Conservation (phyloP, 2,113 vertebrate genomes). For the Pseudonaja textilis region DNA sequence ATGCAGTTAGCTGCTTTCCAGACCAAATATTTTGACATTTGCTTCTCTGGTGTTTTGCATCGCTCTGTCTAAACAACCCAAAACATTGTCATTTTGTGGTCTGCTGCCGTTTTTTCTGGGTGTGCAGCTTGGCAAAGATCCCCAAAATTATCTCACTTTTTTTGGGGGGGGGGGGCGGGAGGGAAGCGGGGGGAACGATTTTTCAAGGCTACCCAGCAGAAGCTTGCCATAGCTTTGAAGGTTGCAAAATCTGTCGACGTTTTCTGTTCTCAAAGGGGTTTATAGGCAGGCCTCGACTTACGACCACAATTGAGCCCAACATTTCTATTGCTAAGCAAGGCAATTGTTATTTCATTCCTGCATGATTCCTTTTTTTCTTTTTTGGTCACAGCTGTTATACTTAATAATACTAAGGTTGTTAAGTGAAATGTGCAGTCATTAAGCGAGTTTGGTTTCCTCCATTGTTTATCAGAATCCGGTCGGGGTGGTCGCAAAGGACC, state of each 20-base stretch:
- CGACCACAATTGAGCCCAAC: neutral
- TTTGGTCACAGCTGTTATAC: neutral
- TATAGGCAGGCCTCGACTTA: too few species aligned
- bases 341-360: neutral
- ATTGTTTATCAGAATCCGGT: too few species aligned
- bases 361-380: neutral
- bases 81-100: neutral
- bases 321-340: neutral
- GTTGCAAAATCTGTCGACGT: neutral
- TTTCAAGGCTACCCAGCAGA: neutral
- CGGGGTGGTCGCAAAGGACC: too few species aligned
- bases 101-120: neutral
- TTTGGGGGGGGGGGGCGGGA: rapidly evolving
- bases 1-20: neutral
- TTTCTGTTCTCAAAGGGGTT: neutral
- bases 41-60: neutral
- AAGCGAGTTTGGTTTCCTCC: neutral
- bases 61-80: neutral
- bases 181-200: neutral
- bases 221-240: neutral
- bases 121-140: neutral
- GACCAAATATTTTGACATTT: constrained; percentile 14
- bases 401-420: neutral
- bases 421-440: neutral
- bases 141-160: neutral